phyloP scores from a whole-genome alignment of 2,797 vertebrate species.

The Peromyscus melanophrys region DNA sequence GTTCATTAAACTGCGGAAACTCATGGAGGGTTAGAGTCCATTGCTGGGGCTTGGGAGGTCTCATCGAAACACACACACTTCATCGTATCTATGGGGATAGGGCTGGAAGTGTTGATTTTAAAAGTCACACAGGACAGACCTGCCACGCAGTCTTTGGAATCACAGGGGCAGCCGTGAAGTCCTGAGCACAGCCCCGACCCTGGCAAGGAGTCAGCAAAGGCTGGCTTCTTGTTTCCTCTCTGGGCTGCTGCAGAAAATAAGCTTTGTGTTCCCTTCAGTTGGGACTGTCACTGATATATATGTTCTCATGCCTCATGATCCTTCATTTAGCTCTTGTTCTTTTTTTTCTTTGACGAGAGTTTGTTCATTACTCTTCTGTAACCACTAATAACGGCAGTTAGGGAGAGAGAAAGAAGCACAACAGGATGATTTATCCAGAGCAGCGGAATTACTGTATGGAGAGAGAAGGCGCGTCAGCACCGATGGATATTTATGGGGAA shows the following conservation, averaged over 20 bases:
- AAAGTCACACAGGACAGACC: not conserved
- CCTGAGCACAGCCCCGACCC: not conserved
- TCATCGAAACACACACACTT: not conserved
- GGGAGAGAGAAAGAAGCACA: constrained; percentile 65
- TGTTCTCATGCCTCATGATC: not conserved
- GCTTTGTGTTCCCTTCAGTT: not conserved
- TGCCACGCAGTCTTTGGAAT: not conserved
- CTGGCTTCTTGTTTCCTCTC: not conserved
- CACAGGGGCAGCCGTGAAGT: not conserved
- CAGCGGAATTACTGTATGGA: constrained; percentile 67
- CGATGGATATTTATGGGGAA: constrained; percentile 75
- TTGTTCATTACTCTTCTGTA: constrained; percentile 73
- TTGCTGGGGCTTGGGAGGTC: not conserved
- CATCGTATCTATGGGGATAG: not conserved
- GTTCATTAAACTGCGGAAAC: constrained; percentile 1
- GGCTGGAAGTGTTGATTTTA: not conserved
- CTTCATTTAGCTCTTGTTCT: constrained; percentile 63
- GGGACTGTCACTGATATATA: not conserved
- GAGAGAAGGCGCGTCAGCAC: constrained; percentile 54
- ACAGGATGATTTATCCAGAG: constrained; percentile 75
- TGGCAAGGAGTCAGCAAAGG: not conserved
- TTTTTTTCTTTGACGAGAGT: constrained; percentile 12
- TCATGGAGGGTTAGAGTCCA: not conserved
- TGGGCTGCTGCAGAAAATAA: not conserved
- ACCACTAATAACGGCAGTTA: constrained; percentile 74